These are phyloP conservation scores for Amphimallon solstitiale DNA, from an alignment of 2,888 invertebrate genomes.

Conservation along the genomic window DNA sequence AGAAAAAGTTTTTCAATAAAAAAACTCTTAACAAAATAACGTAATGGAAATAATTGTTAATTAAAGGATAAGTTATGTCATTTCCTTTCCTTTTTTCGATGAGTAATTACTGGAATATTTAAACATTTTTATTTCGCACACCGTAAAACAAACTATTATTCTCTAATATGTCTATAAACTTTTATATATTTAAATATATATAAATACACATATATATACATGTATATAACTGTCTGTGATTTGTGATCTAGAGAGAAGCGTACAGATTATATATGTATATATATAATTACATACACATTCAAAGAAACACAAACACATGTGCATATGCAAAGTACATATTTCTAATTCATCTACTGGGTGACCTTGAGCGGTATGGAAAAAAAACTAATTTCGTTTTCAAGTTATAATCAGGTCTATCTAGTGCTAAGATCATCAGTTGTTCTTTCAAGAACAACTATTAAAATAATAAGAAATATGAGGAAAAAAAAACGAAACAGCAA, in stretches of 20 bases:
- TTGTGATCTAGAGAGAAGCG: no score
- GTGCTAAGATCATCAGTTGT: slow-evolving; percentile 25
- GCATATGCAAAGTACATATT: slow-evolving; percentile 28
- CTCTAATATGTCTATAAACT: slow-evolving; percentile 1
- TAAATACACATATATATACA: no score
- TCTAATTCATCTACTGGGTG: slow-evolving; percentile 29
- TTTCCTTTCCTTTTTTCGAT: slow-evolving; percentile 30
- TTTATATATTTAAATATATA: neutral
- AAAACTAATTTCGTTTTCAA: slow-evolving; percentile 25
- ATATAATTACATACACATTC: no score
- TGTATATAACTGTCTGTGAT: no score
- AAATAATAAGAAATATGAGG: no score
- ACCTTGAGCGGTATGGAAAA: slow-evolving; percentile 21
- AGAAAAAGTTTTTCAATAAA: neutral
- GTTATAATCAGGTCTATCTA: slow-evolving; percentile 32
- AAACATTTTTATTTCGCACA: slow-evolving; percentile 16
- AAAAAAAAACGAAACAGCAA: slow-evolving; percentile 1
- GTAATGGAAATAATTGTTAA: slow-evolving; percentile 27
- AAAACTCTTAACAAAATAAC: slow-evolving; percentile 2
- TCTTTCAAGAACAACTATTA: slow-evolving; percentile 18
- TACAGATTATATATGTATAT: no score
- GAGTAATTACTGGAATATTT: slow-evolving; percentile 25
- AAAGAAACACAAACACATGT: neutral
- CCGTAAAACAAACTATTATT: neutral
- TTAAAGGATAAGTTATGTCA: slow-evolving; percentile 23